Evolutionary conservation across 1,140 invertebrate species (phyloP).

Genomic region (Aporrectodea caliginosa): DNA sequence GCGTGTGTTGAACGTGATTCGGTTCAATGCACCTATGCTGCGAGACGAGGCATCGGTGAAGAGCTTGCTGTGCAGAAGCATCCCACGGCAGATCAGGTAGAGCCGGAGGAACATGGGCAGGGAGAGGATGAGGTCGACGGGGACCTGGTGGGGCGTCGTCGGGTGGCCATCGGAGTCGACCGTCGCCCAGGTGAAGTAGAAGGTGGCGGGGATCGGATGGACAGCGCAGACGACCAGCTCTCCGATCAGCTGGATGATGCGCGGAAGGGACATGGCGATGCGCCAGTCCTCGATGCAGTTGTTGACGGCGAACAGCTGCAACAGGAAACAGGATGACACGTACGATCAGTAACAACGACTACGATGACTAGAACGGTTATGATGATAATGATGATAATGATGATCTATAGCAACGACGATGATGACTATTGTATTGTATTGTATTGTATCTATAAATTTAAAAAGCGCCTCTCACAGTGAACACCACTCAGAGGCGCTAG

Average conservation of each 20-base stretch:
- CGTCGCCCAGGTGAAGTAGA: conserved; percentile 81
- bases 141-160: conserved; percentile 71
- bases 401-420: neutral
- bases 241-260: conserved; percentile 84
- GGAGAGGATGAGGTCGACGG: conserved; percentile 69
- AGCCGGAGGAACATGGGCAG: conserved; percentile 98
- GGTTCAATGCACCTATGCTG: conserved; percentile 83
- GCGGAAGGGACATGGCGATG: conserved; percentile 97
- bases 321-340: neutral
- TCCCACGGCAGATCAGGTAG: conserved; percentile 97
- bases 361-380: conserved; percentile 2
- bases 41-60: conserved; percentile 93
- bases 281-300: conserved; percentile 99
- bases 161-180: conserved; percentile 73
- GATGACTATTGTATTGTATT: too few relatives aligned
- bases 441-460: too few relatives aligned
- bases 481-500: too few relatives aligned
- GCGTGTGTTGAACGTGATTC: conserved; percentile 81
- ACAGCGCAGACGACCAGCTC: conserved; percentile 93
- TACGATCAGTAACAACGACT: conserved; percentile 35
- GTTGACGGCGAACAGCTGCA: conserved; percentile 66
- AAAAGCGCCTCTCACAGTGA: too few relatives aligned
- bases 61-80: conserved; percentile 97
- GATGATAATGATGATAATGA: conserved; percentile 14
- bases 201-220: conserved; percentile 93